Base-by-base conservation (phyloP, 2,888 invertebrate genomes). In the Apodemia hepburni region DNA sequence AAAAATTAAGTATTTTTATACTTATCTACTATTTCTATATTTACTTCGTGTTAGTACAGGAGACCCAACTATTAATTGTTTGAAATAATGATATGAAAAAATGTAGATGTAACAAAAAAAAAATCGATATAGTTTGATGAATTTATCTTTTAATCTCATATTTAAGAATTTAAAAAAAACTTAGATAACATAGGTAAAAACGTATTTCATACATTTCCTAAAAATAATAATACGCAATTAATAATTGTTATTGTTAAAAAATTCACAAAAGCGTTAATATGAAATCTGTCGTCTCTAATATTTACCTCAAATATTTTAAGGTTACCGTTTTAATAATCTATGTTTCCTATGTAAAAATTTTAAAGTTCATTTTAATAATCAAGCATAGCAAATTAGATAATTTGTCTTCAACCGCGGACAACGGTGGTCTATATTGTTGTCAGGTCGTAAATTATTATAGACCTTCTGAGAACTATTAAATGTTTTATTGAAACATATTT, bases 341-440 rank as follows among this genome's bases (percentile, higher is more conserved):
- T 51, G 51, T 22, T 11, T 22, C 11, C 4, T 38, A 12, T 38
- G 12, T 38, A 38, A 61, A 63, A 59, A 47, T 42, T 18, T 47
- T 58, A 47, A 22, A 29, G 60, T 65, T 66, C 66, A 87, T 87
- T 87, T 86, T 80, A 81, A 83, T 85, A 82, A 84, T 84, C 77
- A 77, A 77, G 75, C 80, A 77, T 77, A 71, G 73, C 82, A 82
- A 86, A 88, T 88, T 83, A 79, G 78, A 79, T 72, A 87, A 89
- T 89, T 88, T 89, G 89, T 89, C 90, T 87, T 85, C 79, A 75
- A 64, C 63, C 73, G 71, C 73, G 70, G 65, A 73, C 72, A 69
- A 71, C 73, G 54, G 54, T 15, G 54, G 54, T 15, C 12, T 18
- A 15, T 54, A 76, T 82, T 83, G 80, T 85, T 77, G 74, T 68